phyloP scores from a whole-genome alignment of 2,113 vertebrate species.

The Gallinago paraguaiae region DNA sequence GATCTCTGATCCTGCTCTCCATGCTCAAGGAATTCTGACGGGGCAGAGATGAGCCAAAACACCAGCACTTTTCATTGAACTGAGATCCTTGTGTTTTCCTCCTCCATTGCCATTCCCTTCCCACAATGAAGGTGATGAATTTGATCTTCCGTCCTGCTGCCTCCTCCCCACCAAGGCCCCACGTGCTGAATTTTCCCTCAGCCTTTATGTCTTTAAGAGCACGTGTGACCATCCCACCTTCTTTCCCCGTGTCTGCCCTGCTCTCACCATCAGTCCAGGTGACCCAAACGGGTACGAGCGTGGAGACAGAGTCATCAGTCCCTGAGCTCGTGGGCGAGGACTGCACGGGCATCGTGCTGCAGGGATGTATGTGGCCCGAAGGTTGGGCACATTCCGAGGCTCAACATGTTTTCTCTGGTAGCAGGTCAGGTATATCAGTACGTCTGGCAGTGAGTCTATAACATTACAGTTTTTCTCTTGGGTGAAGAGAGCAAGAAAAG shows the following conservation, averaged over 20 bases:
- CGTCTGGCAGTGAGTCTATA: neutral
- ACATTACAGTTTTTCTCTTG: neutral
- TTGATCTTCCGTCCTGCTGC: neutral
- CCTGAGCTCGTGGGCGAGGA: neutral
- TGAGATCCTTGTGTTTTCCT: neutral
- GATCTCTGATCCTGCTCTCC: neutral
- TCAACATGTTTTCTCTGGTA: neutral
- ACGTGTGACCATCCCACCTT: neutral
- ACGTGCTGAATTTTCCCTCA: neutral
- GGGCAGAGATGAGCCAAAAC: neutral
- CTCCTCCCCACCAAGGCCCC: neutral
- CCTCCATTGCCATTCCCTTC: neutral
- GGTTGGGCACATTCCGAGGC: neutral
- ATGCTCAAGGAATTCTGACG: neutral
- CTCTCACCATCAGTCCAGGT: neutral
- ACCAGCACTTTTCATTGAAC: neutral
- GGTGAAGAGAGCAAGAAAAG: neutral
- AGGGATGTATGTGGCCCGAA: neutral
- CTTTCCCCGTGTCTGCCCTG: neutral
- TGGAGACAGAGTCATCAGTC: neutral
- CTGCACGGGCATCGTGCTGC: fast-evolving
- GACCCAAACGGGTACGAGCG: fast-evolving
- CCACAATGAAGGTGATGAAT: neutral
- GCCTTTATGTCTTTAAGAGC: neutral
- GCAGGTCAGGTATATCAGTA: neutral